Percentiles rank a stretch among this genome's conserved stretches.
These are phyloP conservation scores for Chaenodraco wilsoni DNA, from an alignment of 2,797 vertebrate genomes.

Conservation along the genomic window DNA sequence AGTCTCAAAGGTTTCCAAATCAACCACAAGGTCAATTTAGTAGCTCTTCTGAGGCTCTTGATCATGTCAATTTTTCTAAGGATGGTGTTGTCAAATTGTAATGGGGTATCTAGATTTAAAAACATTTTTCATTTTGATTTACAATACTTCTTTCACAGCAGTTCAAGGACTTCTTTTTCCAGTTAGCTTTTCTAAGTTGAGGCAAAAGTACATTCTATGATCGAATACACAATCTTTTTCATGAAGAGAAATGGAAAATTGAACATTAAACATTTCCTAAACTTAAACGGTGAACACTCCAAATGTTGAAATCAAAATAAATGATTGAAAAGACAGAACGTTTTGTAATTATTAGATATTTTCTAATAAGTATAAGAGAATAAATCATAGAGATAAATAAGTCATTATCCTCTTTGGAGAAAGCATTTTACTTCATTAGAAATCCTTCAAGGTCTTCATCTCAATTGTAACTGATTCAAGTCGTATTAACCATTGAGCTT, in stretches of 20 bases:
- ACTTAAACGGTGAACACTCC: background rate
- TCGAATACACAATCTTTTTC: background rate
- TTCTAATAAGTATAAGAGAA: background rate
- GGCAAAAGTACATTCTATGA: background rate
- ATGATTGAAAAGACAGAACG: background rate
- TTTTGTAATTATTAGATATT: background rate
- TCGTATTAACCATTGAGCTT: background rate
- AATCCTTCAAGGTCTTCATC: background rate
- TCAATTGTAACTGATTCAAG: background rate
- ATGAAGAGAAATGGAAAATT: background rate
- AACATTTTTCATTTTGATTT: background rate
- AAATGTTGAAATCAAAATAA: background rate
- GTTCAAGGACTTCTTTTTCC: background rate
- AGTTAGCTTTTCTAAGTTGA: background rate
- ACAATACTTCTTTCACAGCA: background rate
- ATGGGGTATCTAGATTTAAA: background rate
- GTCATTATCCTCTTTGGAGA: background rate
- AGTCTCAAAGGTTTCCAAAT: background rate
- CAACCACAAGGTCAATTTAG: background rate
- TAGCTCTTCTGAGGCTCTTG: background rate
- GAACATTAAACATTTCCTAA: background rate
- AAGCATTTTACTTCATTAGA: too few species aligned
- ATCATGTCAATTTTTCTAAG: background rate
- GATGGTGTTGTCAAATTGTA: background rate
- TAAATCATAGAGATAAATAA: background rate